Conservation (phyloP, 2,113 vertebrate genomes). For the Pagrus major region DNA sequence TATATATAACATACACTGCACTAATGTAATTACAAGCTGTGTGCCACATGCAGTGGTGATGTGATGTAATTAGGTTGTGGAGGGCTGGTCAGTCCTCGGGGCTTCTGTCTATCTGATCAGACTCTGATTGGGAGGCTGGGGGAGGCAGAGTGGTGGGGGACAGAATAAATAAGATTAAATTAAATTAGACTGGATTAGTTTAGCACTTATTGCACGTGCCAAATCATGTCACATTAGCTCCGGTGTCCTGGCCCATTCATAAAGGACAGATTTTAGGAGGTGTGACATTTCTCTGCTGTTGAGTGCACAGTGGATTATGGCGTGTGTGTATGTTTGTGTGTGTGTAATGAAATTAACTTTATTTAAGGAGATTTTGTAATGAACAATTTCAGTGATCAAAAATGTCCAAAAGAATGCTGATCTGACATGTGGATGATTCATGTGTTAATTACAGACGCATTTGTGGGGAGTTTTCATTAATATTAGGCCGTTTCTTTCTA, state of each 20-base stretch:
- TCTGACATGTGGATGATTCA: conserved; percentile 45
- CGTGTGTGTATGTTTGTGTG: conserved; percentile 26
- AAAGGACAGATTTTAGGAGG: conserved; percentile 74
- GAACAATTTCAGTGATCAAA: conserved; percentile 61
- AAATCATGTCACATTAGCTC: conserved; percentile 84
- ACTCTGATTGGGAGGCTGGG: conserved; percentile 70
- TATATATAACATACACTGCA: conserved; percentile 53
- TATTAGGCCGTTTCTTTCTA: background rate
- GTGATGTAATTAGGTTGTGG: conserved; percentile 81
- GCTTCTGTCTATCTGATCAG: conserved; percentile 80
- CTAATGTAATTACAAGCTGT: conserved; percentile 77
- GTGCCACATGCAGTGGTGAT: conserved; percentile 76
- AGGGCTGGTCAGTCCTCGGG: conserved; percentile 77
- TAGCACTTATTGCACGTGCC: conserved; percentile 85
- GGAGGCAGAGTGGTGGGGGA: conserved; percentile 42
- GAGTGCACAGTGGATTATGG: conserved; percentile 34
- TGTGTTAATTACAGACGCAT: conserved; percentile 40
- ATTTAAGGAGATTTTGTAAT: conserved; percentile 58
- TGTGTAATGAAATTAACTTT: conserved; percentile 48
- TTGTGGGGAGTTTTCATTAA: conserved; percentile 27
- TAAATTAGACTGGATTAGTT: conserved; percentile 84
- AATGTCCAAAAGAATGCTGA: conserved; percentile 44
- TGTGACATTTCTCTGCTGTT: conserved; percentile 76
- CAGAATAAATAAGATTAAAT: conserved; percentile 82
- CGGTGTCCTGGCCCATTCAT: conserved; percentile 79